These are phyloP conservation scores for Drosophila setosimentum DNA, from an alignment of 2,888 invertebrate species.

Conservation along the genomic window DNA sequence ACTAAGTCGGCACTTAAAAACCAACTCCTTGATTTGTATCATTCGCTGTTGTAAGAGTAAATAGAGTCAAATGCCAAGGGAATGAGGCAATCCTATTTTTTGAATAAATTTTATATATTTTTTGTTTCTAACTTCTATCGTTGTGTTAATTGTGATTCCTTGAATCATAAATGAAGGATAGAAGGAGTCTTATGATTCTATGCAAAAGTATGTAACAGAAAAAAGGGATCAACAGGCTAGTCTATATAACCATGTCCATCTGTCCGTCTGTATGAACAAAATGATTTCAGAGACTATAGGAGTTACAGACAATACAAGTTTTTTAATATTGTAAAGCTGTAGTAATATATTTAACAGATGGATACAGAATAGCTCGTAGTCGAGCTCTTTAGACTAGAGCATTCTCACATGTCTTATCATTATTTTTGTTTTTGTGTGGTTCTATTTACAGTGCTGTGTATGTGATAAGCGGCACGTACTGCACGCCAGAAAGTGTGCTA, in stretches of 20 bases:
- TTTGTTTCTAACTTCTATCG: conserved; percentile 16
- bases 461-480: conserved; percentile 79
- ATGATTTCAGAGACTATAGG: background rate
- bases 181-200: background rate
- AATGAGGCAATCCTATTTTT: conserved; percentile 34
- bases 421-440: conserved; percentile 15
- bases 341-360: background rate
- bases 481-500: conserved; percentile 64
- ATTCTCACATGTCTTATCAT: background rate
- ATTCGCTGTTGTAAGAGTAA: conserved; percentile 13
- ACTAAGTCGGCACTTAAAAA: background rate
- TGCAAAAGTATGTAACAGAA: too few species aligned
- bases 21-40: too few species aligned
- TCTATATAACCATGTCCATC: background rate
- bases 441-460: conserved; percentile 50
- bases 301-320: background rate
- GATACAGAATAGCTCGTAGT: background rate
- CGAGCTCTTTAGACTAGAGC: background rate
- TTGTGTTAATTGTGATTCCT: conserved; percentile 7
- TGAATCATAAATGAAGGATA: too few species aligned
- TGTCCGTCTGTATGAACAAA: background rate
- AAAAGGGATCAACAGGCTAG: background rate
- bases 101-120: too few species aligned
- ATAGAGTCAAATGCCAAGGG: conserved; percentile 26
- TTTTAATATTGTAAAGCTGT: background rate